Evolutionary conservation across 2,888 invertebrate genomes (phyloP).

Genomic region (Amitus sp.): DNA sequence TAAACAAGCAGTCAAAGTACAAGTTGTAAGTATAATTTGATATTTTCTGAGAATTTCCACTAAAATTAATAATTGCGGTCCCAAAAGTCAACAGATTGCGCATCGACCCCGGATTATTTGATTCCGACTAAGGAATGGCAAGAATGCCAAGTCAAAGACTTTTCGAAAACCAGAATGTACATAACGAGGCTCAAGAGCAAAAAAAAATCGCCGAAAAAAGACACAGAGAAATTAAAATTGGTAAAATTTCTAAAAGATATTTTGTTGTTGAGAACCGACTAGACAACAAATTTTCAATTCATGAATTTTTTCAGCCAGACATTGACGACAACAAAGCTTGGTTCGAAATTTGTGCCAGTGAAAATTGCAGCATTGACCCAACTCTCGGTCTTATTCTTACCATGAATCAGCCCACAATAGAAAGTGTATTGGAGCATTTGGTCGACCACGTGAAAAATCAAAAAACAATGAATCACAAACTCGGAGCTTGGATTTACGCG

Average conservation of each 20-base stretch:
- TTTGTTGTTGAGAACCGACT: too few species aligned
- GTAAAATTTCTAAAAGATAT: too few species aligned
- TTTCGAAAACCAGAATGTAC: constrained; percentile 72
- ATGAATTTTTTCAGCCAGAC: constrained; percentile 57
- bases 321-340: constrained; percentile 64
- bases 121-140: constrained; percentile 74
- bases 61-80: too few species aligned
- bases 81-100: constrained; percentile 65
- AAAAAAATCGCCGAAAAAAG: constrained; percentile 44
- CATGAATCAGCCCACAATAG: constrained; percentile 66
- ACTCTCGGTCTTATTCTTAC: constrained; percentile 59
- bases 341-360: constrained; percentile 66
- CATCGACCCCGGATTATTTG: constrained; percentile 64
- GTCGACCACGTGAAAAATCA: constrained; percentile 66
- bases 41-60: background rate
- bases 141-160: constrained; percentile 74
- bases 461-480: constrained; percentile 63
- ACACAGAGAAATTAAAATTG: constrained; percentile 25
- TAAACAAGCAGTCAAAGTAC: constrained; percentile 46
- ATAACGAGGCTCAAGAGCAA: constrained; percentile 57
- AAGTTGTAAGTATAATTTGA: constrained; percentile 45
- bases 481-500: constrained; percentile 79
- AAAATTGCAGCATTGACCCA: constrained; percentile 40
- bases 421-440: constrained; percentile 67
- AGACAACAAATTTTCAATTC: background rate